Evolutionary conservation across 2,888 invertebrate genomes (phyloP).

Genomic region (Polyommatus iphigenia): DNA sequence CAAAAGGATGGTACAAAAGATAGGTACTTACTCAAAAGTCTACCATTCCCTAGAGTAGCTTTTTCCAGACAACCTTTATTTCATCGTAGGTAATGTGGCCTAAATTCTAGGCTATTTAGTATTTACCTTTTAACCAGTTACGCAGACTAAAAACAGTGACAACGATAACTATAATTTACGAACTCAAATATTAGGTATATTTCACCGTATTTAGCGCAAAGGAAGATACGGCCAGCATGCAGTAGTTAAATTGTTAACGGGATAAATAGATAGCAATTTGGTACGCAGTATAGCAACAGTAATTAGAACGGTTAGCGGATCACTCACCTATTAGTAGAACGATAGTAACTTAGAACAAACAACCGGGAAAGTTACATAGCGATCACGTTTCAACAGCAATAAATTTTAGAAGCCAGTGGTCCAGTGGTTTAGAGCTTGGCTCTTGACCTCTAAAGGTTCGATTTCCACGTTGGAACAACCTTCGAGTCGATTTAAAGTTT

Average conservation of each 20-base stretch:
- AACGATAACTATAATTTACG: no score
- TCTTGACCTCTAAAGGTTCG: neutral
- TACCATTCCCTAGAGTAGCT: no score
- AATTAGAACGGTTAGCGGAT: neutral
- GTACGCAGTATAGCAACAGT: neutral
- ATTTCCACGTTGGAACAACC: neutral
- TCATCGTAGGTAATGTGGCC: no score
- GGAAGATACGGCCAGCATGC: neutral
- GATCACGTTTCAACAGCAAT: neutral
- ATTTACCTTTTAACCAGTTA: no score
- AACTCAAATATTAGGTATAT: no score
- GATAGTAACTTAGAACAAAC: neutral
- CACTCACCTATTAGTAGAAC: slow-evolving; percentile 8
- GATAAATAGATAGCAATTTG: neutral
- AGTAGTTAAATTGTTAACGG: neutral
- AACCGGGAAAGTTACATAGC: neutral
- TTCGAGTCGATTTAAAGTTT: neutral
- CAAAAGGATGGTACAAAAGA: no score
- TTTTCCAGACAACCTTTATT: no score
- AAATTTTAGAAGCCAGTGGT: neutral
- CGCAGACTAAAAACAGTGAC: no score
- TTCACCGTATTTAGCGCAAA: neutral
- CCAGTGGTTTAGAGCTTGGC: neutral
- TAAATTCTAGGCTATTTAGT: no score
- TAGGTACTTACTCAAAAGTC: no score